Evolutionary conservation across 2,113 vertebrate species (phyloP).

Genomic region (Psilopogon haemacephalus): DNA sequence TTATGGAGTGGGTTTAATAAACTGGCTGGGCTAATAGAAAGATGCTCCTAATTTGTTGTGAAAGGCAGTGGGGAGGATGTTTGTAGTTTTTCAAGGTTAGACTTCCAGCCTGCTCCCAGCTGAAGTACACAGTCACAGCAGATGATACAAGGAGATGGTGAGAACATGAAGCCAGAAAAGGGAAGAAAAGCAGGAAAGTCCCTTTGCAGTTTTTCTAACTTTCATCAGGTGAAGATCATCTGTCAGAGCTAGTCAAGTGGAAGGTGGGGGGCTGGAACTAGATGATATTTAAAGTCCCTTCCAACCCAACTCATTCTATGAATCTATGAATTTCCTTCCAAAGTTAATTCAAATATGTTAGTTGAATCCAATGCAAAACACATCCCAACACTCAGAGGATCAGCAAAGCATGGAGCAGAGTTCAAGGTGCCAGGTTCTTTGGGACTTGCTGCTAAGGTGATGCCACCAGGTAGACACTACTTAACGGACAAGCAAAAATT

Average conservation of each 20-base stretch:
- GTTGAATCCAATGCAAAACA: background rate
- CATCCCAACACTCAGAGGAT: background rate
- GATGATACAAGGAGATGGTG: background rate
- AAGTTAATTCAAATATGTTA: background rate
- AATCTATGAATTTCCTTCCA: background rate
- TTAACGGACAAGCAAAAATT: background rate
- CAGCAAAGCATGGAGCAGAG: background rate
- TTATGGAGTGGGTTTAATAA: background rate
- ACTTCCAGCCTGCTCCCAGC: background rate
- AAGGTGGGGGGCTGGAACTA: too few species aligned
- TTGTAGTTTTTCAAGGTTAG: background rate
- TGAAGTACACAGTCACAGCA: background rate
- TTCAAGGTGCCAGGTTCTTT: background rate
- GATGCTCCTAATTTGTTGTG: background rate
- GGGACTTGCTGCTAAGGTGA: background rate
- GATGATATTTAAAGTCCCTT: too few species aligned
- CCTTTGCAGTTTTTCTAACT: background rate
- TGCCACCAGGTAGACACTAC: background rate
- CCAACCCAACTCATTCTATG: too few species aligned
- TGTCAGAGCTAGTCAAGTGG: background rate
- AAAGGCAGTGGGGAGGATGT: fast-evolving
- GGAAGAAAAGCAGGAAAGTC: background rate
- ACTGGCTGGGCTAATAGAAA: background rate
- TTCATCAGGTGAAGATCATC: background rate
- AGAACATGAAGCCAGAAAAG: background rate